Conservation (phyloP, 2,888 invertebrate genomes). For the Lasioglossum villosulum region DNA sequence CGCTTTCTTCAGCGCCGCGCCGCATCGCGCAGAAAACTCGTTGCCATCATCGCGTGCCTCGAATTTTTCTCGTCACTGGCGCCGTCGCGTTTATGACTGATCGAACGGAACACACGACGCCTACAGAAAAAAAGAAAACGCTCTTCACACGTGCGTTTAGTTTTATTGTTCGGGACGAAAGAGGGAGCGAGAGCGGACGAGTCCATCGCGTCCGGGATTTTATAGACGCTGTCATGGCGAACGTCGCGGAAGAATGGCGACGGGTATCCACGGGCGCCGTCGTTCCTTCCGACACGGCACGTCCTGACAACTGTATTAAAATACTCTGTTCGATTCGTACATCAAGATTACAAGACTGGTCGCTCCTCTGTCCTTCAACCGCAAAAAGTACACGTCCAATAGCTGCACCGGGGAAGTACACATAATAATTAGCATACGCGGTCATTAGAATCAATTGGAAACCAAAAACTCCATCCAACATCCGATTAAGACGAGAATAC, state of each 20-base stretch:
- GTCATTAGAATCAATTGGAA: neutral
- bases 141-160: constrained; percentile 3
- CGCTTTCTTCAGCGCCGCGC: constrained; percentile 33
- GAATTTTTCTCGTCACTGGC: constrained; percentile 35
- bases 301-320: neutral
- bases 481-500: neutral
- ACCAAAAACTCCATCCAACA: neutral
- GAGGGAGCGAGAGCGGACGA: neutral
- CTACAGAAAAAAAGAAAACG: neutral
- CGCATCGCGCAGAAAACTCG: constrained; percentile 42
- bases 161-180: constrained; percentile 34
- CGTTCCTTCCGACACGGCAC: neutral
- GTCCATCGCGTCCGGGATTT: constrained; percentile 8
- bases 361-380: neutral
- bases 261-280: neutral
- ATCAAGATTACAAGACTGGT: neutral
- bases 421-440: neutral
- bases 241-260: constrained; percentile 16
- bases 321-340: neutral
- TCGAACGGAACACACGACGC: constrained; percentile 35
- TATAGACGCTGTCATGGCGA: neutral
- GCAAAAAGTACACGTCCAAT: neutral
- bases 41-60: constrained; percentile 36
- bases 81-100: constrained; percentile 43
- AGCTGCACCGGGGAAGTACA: neutral